phyloP scores from a whole-genome alignment of 2,888 invertebrate genomes.

The Phania funesta region DNA sequence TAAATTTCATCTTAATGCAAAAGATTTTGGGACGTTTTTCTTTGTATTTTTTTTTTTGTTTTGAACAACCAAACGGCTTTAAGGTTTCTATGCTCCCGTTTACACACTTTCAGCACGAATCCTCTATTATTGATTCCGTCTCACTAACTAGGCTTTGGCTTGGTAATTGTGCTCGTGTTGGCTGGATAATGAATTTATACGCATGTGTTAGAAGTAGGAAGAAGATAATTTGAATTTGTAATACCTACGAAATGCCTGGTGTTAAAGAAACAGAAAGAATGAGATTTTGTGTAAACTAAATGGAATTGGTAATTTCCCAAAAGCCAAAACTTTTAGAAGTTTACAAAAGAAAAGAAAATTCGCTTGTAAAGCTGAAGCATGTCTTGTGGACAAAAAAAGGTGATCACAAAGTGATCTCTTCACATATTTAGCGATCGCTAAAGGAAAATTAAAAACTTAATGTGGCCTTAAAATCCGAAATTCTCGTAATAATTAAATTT shows the following conservation, averaged over 20 bases:
- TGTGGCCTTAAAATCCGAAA: too few relatives aligned
- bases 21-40: slow-evolving; percentile 1
- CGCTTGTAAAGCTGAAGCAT: too few relatives aligned
- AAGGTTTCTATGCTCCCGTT: neutral
- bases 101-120: neutral
- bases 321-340: too few relatives aligned
- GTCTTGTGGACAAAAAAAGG: too few relatives aligned
- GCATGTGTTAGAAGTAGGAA: slow-evolving; percentile 45
- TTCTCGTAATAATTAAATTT: too few relatives aligned
- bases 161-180: slow-evolving; percentile 68
- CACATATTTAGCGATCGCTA: too few relatives aligned
- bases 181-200: slow-evolving; percentile 63
- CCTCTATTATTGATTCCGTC: slow-evolving; percentile 44
- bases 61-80: neutral
- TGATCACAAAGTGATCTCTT: too few relatives aligned
- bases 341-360: too few relatives aligned
- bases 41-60: too few relatives aligned
- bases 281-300: too few relatives aligned
- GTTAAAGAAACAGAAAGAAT: slow-evolving; percentile 11
- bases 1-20: neutral
- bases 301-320: too few relatives aligned
- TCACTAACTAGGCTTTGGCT: slow-evolving; percentile 63
- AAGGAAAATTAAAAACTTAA: too few relatives aligned
- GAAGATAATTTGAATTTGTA: slow-evolving; percentile 47
- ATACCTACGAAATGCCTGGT: slow-evolving; percentile 15